Evolutionary conservation across 2,113 vertebrate genomes (phyloP).

Genomic region (Heterotilapia buettikoferi): DNA sequence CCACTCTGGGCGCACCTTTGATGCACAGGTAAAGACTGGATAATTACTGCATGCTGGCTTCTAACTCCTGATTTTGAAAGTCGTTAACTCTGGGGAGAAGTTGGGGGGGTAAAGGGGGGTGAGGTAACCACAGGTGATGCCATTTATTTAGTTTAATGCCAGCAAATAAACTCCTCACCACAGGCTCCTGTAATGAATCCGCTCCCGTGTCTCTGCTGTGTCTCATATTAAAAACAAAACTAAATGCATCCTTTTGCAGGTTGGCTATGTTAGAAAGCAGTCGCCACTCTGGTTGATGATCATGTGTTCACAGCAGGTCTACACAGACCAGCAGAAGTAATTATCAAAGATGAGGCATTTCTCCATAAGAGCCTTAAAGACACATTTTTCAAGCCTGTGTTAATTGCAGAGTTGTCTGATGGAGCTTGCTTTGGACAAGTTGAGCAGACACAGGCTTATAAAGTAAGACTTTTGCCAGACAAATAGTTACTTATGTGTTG

Average conservation of each 20-base stretch:
- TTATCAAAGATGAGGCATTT: background rate
- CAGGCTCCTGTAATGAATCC: background rate
- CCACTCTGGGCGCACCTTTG: slow-evolving; percentile 97
- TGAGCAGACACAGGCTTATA: background rate
- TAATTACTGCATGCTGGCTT: background rate
- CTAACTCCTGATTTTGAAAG: background rate
- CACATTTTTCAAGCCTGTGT: background rate
- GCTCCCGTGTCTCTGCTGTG: background rate
- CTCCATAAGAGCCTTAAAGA: background rate
- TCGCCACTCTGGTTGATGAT: background rate
- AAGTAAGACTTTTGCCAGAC: background rate
- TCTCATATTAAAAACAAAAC: background rate
- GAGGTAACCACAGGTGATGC: background rate
- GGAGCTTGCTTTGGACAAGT: background rate
- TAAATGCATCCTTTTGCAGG: background rate
- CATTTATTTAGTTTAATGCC: background rate
- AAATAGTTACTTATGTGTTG: background rate
- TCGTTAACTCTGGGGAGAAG: background rate
- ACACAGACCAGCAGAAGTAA: background rate
- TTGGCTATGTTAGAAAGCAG: background rate
- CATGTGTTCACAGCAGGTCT: background rate
- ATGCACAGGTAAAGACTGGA: slow-evolving; percentile 83
- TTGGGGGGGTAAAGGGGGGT: background rate
- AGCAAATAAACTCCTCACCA: background rate
- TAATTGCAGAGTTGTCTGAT: background rate